Evolutionary conservation across 2,797 vertebrate genomes (phyloP), one percentile per base, ranked within the genome.

Genomic region (Sylvilagus floridanus): DNA sequence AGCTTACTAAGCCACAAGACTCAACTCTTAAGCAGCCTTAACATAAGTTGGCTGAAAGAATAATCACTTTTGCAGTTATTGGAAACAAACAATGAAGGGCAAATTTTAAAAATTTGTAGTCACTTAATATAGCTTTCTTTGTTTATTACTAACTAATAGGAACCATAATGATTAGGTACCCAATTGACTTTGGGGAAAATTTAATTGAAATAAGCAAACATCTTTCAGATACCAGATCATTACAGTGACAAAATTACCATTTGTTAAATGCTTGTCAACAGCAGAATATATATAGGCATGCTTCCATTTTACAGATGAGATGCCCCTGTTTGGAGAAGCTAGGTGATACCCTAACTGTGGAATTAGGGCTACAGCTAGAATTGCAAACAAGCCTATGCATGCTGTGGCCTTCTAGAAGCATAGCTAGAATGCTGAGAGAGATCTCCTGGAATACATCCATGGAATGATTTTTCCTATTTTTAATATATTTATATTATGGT

Each of bases 91-190:
- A 81, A 71, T 35, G 52, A 91, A 95, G 88, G 60, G 42, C 24
- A 84, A 86, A 52, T 35, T 28, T 90, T 94, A 65, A 24, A 85
- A 85, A 93, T 86, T 54, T 69, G 22, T 1, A 90, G 30, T 47
- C 63, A 68, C 93, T 47, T 94, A 85, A 30, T 76, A 76, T 66
- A 62, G 13, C 8, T 82, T 84, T 7, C 35, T 95, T 89, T 75
- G 8, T 83, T 93, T 95, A 90, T 73, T 92, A 11, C 37, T 79
- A 90, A 91, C 84, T 81, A 81, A 32, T 9, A 93, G 69, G 28
- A 32, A 72, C 12, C 5, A 37, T 82, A 71, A 95, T 89, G 52
- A 93, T 65, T 79, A 71, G 73, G 71, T 63, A 88, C 93, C 35
- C 52, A 81, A 30, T 88, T 92, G 81, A 54, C 35, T 73, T 71